Evolutionary conservation across 2,797 vertebrate species (phyloP).

Genomic region (Pantherophis vulpinus): DNA sequence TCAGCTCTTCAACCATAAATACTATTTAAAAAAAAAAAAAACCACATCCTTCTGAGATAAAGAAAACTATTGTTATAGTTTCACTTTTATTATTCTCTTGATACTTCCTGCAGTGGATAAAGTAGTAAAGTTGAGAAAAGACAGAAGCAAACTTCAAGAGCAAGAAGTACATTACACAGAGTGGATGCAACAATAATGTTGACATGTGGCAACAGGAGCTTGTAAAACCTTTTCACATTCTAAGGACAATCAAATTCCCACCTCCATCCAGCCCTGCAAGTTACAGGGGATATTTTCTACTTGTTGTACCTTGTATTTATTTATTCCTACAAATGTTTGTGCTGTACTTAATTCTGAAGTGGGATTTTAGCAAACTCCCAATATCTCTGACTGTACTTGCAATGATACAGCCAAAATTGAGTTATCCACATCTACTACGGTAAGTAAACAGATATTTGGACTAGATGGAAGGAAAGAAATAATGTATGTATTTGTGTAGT

Average conservation of each 20-base stretch:
- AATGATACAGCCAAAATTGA: neutral
- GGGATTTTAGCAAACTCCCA: neutral
- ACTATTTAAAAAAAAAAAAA: neutral
- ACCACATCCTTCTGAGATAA: neutral
- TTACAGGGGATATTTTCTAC: neutral
- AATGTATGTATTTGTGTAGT: neutral
- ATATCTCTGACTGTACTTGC: neutral
- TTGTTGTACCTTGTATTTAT: neutral
- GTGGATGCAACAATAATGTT: neutral
- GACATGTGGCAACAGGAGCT: neutral
- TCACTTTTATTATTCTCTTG: neutral
- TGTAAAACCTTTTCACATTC: neutral
- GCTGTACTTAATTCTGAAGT: neutral
- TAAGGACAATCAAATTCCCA: neutral
- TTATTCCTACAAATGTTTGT: neutral
- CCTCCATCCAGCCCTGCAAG: neutral
- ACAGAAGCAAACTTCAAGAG: neutral
- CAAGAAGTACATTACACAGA: neutral
- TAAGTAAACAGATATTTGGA: neutral
- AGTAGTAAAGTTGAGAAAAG: neutral
- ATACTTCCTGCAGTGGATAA: neutral
- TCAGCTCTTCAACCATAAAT: neutral
- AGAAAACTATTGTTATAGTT: neutral
- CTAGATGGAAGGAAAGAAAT: neutral
- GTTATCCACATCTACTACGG: neutral